Evolutionary conservation across 2,113 vertebrate species (phyloP).

Genomic region (Platysternon megacephalum): DNA sequence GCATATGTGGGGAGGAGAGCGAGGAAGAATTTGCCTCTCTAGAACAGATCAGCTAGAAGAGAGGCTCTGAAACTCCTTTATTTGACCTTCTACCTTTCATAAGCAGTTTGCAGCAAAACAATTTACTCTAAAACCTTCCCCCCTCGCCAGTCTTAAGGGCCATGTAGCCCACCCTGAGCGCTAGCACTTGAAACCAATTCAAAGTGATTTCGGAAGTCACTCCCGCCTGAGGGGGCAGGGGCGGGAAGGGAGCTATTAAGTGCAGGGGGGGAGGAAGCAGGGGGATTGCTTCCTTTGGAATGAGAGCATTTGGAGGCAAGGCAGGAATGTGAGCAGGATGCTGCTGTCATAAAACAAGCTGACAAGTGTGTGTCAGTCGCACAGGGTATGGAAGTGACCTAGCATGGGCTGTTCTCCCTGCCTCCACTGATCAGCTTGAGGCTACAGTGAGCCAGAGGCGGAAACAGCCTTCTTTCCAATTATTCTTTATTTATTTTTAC

Average conservation of each 20-base stretch:
- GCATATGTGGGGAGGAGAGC: neutral
- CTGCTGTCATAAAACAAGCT: slow-evolving; percentile 82
- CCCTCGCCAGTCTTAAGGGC: neutral
- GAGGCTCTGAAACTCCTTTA: slow-evolving; percentile 14
- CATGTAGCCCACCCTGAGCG: slow-evolving; percentile 62
- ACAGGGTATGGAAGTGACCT: slow-evolving; percentile 60
- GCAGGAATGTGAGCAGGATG: slow-evolving; percentile 84
- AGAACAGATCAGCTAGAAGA: slow-evolving; percentile 45
- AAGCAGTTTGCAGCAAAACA: slow-evolving; percentile 54
- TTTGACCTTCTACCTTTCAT: slow-evolving; percentile 58
- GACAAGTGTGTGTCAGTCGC: slow-evolving; percentile 79
- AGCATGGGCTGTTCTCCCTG: slow-evolving; percentile 5
- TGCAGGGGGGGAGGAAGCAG: slow-evolving; percentile 78
- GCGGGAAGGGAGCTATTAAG: slow-evolving; percentile 90
- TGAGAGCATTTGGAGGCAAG: slow-evolving; percentile 58
- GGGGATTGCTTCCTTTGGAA: slow-evolving; percentile 84
- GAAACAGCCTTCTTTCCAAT: slow-evolving; percentile 60
- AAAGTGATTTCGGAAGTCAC: slow-evolving; percentile 76
- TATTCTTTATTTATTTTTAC: slow-evolving; percentile 22
- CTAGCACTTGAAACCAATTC: slow-evolving; percentile 65
- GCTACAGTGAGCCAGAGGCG: slow-evolving; percentile 39
- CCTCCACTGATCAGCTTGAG: slow-evolving; percentile 24
- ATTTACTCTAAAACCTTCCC: slow-evolving; percentile 5
- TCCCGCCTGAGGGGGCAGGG: slow-evolving; percentile 77
- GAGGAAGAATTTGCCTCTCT: neutral